Base-by-base conservation (phyloP, 2,888 invertebrate genomes). In the Hydrotaea cyrtoneurina region DNA sequence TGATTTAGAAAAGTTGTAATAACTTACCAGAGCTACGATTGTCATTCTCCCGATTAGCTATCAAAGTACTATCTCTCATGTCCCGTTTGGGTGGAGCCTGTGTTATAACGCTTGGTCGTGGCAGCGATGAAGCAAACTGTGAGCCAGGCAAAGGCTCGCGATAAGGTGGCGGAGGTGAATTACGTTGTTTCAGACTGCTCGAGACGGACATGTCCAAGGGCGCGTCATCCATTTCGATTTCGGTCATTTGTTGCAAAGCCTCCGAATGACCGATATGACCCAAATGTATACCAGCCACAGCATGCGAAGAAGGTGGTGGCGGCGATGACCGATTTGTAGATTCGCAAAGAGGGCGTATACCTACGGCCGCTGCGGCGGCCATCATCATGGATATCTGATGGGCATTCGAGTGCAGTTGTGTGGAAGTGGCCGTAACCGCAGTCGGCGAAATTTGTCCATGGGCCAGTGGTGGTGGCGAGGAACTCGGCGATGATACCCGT, bases 61-160 rank as follows among this genome's bases (percentile, higher is more conserved):
- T 85, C 74, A 88, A 80, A 73, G 87, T 80, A 72, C 86, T 87
- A 76, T 92, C 91, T 73, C 87, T 88, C 15, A 84, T 86, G 73
- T 89, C 91, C 69, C 92, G 89, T 87, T 92, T 92, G 50, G 93
- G 92, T 21, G 93, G 93, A 53, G 93, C 93, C 92, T 95, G 93
- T 8, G 94, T 94, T 87, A 95, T 95, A 87, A 96, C 95, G 23
- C 95, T 94, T 43, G 95, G 95, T 7, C 92, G 89, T 46, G 90
- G 89, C 55, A 90, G 83, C 26, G 90, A 88, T 50, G 91, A 89
- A 36, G 89, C 89, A 86, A 89, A 92, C 64, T 88, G 89, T 13
- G 91, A 89, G 19, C 92, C 92, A 0, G 91, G 91, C 79, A 92
- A 84, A 1, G 92, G 92, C 76, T 92, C 92, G 13, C 92, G 89